These are phyloP conservation scores for Orgyia antiqua DNA, from an alignment of 2,888 invertebrate genomes.

Conservation along the genomic window DNA sequence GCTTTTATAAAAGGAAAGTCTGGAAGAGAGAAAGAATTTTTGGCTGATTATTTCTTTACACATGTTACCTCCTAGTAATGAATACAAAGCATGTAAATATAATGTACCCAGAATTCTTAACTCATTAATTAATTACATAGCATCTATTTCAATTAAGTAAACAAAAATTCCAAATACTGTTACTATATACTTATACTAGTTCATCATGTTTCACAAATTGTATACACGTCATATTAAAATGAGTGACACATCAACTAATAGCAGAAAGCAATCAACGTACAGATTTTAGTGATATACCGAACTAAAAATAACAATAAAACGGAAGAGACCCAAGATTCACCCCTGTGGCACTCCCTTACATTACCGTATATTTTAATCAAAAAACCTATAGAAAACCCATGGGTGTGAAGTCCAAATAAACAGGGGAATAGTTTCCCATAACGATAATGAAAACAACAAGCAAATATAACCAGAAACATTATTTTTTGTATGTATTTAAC, in stretches of 20 bases:
- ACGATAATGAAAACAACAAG: conserved; percentile 66
- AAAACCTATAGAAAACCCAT: conserved; percentile 60
- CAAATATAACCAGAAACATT: conserved; percentile 50
- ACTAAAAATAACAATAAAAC: conserved; percentile 38
- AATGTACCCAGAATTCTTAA: too few species aligned
- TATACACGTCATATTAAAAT: conserved; percentile 5
- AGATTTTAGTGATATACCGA: conserved; percentile 30
- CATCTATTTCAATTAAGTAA: too few species aligned
- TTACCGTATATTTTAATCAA: conserved; percentile 69
- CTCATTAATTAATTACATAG: too few species aligned
- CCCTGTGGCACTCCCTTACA: conserved; percentile 64
- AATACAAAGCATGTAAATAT: too few species aligned
- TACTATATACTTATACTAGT: too few species aligned
- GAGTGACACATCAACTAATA: conserved; percentile 9
- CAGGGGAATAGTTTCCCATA: conserved; percentile 71
- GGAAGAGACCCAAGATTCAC: conserved; percentile 54
- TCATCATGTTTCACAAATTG: too few species aligned
- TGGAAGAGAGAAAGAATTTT: too few species aligned
- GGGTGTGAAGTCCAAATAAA: conserved; percentile 74
- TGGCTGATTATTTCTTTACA: too few species aligned
- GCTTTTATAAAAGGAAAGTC: too few species aligned
- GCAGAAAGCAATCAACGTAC: conserved; percentile 22
- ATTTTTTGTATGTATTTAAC: conserved; percentile 47
- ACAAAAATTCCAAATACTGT: too few species aligned
- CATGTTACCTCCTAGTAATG: too few species aligned